Base-by-base conservation (phyloP, 2,888 invertebrate genomes). In the Microctonus aethiopoides region DNA sequence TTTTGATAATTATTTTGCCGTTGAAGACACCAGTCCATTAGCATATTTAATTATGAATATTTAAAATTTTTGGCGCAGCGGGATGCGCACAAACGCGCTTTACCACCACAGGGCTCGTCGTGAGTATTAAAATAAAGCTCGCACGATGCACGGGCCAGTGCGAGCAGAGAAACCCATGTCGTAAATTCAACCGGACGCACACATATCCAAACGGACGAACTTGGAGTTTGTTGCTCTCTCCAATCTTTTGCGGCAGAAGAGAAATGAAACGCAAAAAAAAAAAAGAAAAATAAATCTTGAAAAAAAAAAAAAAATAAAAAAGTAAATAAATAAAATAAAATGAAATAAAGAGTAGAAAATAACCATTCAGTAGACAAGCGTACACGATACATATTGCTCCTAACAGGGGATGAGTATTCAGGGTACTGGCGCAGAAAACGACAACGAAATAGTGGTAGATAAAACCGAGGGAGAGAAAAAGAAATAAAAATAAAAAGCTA, bases 41-140 rank as follows among this genome's bases (percentile, higher is more conserved):
- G 83, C 84, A 84, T 84, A 84, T 84, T 84, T 84, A 84, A 84
- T 84, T 84, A 83, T 82, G 83, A 83, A 84, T 84, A 81, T 84
- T 84, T 83, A 80, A 82, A 79, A 84, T 84, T 84, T 84, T 83
- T 80, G 80, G 80, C 84, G 32, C 84, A 84, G 84, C 84, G 78
- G 84, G 84, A 79, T 72, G 76, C 78, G 70, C 68, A 57, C 16
- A 16, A 46, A 46, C 46, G 68, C 74, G 76, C 75, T 75, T 74
- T 75, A 75, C 75, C 65, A 41, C 68, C 67, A 69, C 70, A 64
- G 56, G 60, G 54, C 56, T 66, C 67, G 66, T 46, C 1, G 46
- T 20, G 65, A 74, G 74, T 79, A 82, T 83, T 82, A 82, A 83
- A 83, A 83, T 83, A 82, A 82, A 82, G 82, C 80, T 81, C 79